Evolutionary conservation across 1,140 invertebrate genomes (phyloP), one percentile per base, ranked within the genome.

Genomic region (Anagrus nilaparvatae): DNA sequence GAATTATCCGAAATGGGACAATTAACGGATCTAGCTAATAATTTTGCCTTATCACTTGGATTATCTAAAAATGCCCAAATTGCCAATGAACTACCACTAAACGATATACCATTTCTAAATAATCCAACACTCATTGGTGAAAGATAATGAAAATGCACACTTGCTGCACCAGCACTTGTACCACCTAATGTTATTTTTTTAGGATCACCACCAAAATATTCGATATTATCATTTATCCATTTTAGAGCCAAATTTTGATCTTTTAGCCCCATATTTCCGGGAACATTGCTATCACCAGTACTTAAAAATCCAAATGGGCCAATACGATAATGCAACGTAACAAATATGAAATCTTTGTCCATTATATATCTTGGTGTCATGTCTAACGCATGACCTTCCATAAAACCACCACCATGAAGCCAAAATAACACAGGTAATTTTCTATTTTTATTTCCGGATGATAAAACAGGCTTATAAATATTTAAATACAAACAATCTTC

Each of bases 401-500:
- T 39, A 42, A 58, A 56, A n/a, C 44, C 56, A 5, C 52, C 56
- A 8, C 52, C 52, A 33, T 55, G 49, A 36, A 55, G 50, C 30
- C 39, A 52, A 43, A 51, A 43, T 5, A 53, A 27, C 5, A 57
- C 48, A 14, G 52, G 52, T 7, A 52, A 30, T n/a, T n/a, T n/a
- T n/a, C n/a, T n/a, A n/a, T n/a, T n/a, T n/a, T n/a, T n/a, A n/a
- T n/a, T n/a, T 32, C 33, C 24, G 8, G 12, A 21, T n/a, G n/a
- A n/a, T n/a, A n/a, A n/a, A n/a, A n/a, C n/a, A 17, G 71, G 71
- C 31, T 60, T 53, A 54, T 71, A 75, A 19, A 75, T 60, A 49
- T 75, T 74, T n/a, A 75, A 41, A 48, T 67, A 74, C 0, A 75
- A 52, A 48, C 73, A 75, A 46, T 75, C 72, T 47, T 74, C 72